Conservation (phyloP, 2,888 invertebrate species). For the Melinopterus prodromus region DNA sequence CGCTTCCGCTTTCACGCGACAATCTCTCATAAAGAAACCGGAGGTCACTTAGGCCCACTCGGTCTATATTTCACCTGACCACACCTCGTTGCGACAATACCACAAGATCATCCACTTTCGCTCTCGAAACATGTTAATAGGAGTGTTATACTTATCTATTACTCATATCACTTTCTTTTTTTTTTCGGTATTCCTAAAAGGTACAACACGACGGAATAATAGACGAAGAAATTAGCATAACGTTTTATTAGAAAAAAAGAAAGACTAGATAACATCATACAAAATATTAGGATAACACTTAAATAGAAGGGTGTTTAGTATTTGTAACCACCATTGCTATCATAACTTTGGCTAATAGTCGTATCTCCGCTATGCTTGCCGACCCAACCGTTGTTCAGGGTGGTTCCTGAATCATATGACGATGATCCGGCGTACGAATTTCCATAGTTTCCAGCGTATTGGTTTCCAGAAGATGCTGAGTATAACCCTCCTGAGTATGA, state of each 20-base stretch:
- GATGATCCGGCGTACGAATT: conserved; percentile 27
- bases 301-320: conserved; percentile 41
- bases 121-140: not conserved
- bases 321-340: conserved; percentile 49
- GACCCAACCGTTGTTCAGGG: conserved; percentile 30
- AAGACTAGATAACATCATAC: not conserved
- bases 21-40: not conserved
- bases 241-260: not conserved
- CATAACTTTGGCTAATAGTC: conserved; percentile 37
- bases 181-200: not conserved
- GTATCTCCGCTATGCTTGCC: conserved; percentile 35
- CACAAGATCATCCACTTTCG: not conserved
- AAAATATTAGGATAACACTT: conserved; percentile 18
- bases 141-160: not conserved
- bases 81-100: not conserved
- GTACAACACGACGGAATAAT: not conserved
- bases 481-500: conserved; percentile 5
- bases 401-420: not conserved
- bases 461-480: not conserved
- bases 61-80: not conserved
- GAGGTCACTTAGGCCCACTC: not conserved
- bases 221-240: not conserved
- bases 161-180: conserved; percentile 17
- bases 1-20: not conserved
- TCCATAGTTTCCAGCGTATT: conserved; percentile 11